These are phyloP conservation scores for Uloborus diversus DNA, from an alignment of 1,140 invertebrate genomes.

Conservation along the genomic window DNA sequence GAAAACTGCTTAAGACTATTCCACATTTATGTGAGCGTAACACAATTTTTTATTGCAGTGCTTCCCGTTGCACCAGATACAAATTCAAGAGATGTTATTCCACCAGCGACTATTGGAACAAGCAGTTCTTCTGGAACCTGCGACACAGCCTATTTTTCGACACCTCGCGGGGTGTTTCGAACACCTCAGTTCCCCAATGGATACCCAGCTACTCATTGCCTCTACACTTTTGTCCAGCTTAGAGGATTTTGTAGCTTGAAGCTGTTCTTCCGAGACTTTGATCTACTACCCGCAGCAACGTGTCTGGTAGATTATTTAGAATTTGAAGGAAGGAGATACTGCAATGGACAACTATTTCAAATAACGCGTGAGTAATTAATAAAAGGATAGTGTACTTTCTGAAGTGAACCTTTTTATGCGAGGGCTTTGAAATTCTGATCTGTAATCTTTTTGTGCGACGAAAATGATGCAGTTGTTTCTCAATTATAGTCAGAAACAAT, in stretches of 20 bases:
- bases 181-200: conserved; percentile 55
- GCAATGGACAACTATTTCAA: conserved; percentile 49
- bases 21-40: too few species aligned
- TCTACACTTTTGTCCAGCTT: conserved; percentile 51
- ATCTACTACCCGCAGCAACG: conserved; percentile 47
- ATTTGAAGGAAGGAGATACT: conserved; percentile 57
- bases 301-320: conserved; percentile 60
- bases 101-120: too few species aligned
- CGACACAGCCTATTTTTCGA: conserved; percentile 51
- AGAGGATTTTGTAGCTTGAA: conserved; percentile 57
- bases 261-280: conserved; percentile 58
- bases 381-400: too few species aligned
- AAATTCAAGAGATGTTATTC: too few species aligned
- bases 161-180: conserved; percentile 35
- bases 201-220: conserved; percentile 57
- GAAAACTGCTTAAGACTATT: too few species aligned
- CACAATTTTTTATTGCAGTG: too few species aligned
- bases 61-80: too few species aligned
- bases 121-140: conserved; percentile 29
- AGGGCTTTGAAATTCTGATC: too few species aligned
- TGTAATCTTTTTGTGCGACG: too few species aligned
- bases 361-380: conserved; percentile 18
- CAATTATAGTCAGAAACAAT: too few species aligned
- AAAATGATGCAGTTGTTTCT: too few species aligned
- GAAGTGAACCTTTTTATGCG: too few species aligned